Conservation (phyloP, 1,140 invertebrate genomes). For the Brachionus asplanchnoidis region DNA sequence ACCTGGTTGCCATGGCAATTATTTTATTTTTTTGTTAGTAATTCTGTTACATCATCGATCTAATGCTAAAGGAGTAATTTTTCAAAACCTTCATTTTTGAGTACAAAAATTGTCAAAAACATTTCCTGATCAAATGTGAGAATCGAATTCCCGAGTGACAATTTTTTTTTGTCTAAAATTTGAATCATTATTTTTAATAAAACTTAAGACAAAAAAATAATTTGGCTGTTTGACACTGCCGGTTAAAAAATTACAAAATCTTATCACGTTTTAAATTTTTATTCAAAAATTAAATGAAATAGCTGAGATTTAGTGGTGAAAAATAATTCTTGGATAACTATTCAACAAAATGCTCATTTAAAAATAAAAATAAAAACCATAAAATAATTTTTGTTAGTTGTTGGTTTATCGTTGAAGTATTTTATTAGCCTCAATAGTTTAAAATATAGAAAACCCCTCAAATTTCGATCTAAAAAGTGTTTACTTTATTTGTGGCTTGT, state of each 20-base stretch:
- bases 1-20: conserved; percentile 4
- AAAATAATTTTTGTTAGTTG: not conserved
- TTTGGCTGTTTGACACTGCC: not conserved
- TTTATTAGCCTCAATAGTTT: conserved; percentile 21
- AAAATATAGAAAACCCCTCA: not conserved
- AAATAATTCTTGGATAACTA: not conserved
- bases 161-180: not conserved
- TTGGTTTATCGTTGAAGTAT: not conserved
- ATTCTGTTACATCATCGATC: not conserved
- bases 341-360: not conserved
- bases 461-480: not conserved
- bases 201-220: not conserved
- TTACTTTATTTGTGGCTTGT: not conserved
- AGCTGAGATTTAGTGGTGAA: not conserved
- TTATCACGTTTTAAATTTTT: not conserved
- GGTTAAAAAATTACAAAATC: not conserved
- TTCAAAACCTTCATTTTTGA: not conserved
- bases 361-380: not conserved
- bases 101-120: not conserved
- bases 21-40: not conserved
- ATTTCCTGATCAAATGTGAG: not conserved
- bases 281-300: not conserved
- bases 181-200: not conserved
- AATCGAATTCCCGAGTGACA: not conserved
- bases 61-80: not conserved